phyloP scores from a whole-genome alignment of 2,113 vertebrate species.

The Gnathonemus longibarbis region DNA sequence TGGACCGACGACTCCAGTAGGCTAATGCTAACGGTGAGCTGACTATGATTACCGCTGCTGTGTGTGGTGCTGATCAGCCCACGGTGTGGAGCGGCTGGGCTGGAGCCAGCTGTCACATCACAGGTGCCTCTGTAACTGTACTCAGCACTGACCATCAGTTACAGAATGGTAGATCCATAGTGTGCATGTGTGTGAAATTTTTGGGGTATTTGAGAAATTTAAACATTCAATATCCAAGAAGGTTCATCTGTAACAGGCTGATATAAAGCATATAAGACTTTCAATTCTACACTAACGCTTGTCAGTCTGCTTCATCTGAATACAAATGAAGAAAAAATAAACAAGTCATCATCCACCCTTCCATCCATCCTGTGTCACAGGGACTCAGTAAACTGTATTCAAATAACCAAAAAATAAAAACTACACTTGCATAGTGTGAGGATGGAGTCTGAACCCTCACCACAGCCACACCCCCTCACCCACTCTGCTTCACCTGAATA shows the following conservation, averaged over 20 bases:
- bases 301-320: neutral
- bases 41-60: no score
- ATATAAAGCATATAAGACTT: neutral
- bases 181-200: neutral
- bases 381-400: neutral
- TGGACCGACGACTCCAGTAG: no score
- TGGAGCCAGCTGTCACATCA: no score
- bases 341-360: neutral
- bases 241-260: neutral
- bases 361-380: neutral
- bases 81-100: no score
- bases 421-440: neutral
- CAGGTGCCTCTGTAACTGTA: no score
- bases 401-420: neutral
- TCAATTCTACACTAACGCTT: neutral
- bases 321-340: neutral
- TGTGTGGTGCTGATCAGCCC: no score
- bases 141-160: no score
- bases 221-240: neutral
- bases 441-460: neutral
- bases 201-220: neutral
- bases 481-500: neutral
- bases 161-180: no score
- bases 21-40: no score
- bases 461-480: neutral